These are phyloP conservation scores for Montipora sp. DNA, from an alignment of 64 coral and sea anemone genomes.

Conservation along the genomic window DNA sequence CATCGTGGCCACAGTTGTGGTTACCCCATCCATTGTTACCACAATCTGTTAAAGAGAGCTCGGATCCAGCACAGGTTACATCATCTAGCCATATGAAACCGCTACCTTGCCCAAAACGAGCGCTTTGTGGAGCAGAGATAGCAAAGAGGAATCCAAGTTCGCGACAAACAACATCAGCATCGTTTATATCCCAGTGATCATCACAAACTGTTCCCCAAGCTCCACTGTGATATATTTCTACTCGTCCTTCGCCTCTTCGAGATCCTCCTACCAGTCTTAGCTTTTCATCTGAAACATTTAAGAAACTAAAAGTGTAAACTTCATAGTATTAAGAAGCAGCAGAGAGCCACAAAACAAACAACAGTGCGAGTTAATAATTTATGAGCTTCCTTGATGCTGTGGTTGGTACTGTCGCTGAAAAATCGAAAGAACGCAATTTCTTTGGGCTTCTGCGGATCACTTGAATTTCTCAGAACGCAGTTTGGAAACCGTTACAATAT, in stretches of 20 bases:
- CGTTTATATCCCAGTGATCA: not conserved
- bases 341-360: no score
- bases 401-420: no score
- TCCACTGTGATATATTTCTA: conserved; percentile 38
- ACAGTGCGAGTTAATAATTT: no score
- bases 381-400: no score
- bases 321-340: no score
- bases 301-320: no score
- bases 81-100: not conserved
- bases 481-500: no score
- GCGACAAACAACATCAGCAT: conserved; percentile 55
- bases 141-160: conserved; percentile 38
- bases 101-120: conserved; percentile 1
- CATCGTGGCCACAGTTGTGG: not conserved
- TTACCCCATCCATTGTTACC: not conserved
- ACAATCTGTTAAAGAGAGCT: not conserved
- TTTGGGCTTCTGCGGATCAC: no score
- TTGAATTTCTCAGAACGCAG: no score
- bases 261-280: not conserved
- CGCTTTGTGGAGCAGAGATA: not conserved
- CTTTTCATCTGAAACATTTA: no score
- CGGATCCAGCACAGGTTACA: not conserved
- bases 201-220: conserved; percentile 36
- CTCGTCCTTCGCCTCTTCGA: not conserved
- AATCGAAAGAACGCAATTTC: no score